Conservation (phyloP, 2,797 vertebrate species). For the Neomorphus geoffroyi region DNA sequence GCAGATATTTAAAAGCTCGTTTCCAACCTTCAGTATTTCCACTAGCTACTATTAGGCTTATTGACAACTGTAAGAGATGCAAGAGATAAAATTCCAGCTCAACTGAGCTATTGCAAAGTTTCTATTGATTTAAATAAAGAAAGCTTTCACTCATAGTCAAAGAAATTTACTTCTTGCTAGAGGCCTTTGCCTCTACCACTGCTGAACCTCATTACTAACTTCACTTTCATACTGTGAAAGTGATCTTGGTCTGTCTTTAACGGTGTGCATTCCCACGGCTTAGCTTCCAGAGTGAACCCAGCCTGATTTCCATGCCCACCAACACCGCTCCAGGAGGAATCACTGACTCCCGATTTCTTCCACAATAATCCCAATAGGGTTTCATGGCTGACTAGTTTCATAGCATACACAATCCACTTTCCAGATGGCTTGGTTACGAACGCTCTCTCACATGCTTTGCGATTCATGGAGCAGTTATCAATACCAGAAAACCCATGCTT, state of each 20-base stretch:
- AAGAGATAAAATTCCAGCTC: background rate
- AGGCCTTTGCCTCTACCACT: rapidly evolving
- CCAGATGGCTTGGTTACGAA: background rate
- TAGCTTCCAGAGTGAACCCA: background rate
- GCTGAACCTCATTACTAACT: background rate
- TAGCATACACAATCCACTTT: background rate
- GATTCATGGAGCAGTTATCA: background rate
- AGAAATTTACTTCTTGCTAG: background rate
- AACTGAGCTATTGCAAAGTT: background rate
- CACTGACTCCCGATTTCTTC: background rate
- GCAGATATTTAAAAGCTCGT: background rate
- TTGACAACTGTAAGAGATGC: background rate
- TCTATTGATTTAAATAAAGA: background rate
- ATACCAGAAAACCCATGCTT: background rate
- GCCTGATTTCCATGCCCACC: rapidly evolving
- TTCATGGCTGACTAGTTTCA: background rate
- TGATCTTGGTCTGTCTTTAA: background rate
- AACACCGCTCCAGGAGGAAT: background rate
- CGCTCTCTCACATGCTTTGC: background rate
- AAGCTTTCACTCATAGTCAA: background rate
- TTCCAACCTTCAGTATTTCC: background rate
- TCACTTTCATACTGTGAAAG: background rate
- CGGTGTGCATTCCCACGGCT: background rate
- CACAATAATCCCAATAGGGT: rapidly evolving
- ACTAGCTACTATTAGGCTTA: background rate